Conservation (phyloP, 2,888 invertebrate species). For the Caenorhabditis panamensis region DNA sequence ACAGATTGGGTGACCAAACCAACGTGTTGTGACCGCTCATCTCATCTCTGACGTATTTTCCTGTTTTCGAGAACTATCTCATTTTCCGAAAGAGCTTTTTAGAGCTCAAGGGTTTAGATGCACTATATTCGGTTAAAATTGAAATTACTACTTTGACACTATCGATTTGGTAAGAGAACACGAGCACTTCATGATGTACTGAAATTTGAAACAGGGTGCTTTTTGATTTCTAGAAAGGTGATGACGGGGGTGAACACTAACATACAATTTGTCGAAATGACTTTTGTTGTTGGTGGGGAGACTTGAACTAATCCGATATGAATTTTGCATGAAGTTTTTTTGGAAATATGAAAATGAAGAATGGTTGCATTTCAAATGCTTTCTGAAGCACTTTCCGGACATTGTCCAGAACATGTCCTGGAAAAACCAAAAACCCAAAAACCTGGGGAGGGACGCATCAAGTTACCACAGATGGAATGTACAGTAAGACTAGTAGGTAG, state of each 20-base stretch:
- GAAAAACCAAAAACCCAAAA: no score
- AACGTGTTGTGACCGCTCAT: not conserved
- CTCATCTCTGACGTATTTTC: conserved; percentile 18
- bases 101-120: not conserved
- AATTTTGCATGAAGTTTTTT: conserved; percentile 14
- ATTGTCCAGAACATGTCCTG: no score
- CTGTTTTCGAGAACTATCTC: not conserved
- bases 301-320: conserved; percentile 1
- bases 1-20: not conserved
- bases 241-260: no score
- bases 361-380: conserved; percentile 33
- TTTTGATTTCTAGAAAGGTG: no score
- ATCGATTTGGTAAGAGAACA: no score
- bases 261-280: no score
- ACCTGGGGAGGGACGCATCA: no score
- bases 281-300: not conserved
- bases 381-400: conserved; percentile 10
- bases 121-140: not conserved
- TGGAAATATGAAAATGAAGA: not conserved
- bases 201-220: no score
- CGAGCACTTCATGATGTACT: no score
- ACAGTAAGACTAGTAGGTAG: not conserved
- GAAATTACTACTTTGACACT: not conserved
- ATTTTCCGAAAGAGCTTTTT: not conserved
- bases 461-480: not conserved